Percentiles rank a stretch among this genome's conserved stretches.
phyloP scores from a whole-genome alignment of 2,113 vertebrate species.

The Sciurus niger region DNA sequence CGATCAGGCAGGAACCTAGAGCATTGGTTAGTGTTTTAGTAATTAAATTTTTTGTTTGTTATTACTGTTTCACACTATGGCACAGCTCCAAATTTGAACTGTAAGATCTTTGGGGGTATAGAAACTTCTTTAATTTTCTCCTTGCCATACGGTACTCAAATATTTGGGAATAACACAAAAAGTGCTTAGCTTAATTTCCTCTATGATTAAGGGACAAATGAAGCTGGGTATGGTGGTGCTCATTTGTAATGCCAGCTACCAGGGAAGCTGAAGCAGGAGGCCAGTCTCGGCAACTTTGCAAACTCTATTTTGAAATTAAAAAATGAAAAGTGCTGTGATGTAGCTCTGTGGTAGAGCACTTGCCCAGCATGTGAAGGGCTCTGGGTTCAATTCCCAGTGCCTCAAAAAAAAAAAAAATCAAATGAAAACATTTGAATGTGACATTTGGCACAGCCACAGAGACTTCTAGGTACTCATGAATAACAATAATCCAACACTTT shows the following conservation, averaged over 20 bases:
- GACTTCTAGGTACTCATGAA: neutral
- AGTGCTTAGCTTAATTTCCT: neutral
- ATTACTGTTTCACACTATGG: neutral
- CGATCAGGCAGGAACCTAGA: neutral
- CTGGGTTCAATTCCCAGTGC: neutral
- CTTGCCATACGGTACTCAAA: neutral
- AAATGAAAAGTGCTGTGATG: neutral
- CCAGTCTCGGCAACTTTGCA: neutral
- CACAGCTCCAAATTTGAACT: neutral
- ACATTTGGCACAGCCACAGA: neutral
- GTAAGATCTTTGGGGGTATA: neutral
- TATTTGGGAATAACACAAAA: constrained; percentile 30
- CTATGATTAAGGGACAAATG: constrained; percentile 20
- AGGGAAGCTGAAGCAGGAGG: neutral
- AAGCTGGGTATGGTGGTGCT: neutral
- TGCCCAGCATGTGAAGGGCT: neutral
- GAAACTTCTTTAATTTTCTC: constrained; percentile 21
- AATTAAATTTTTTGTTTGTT: neutral
- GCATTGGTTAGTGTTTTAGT: neutral
- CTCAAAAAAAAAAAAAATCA: neutral
- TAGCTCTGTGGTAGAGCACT: neutral
- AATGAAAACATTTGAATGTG: neutral
- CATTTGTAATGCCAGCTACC: neutral
- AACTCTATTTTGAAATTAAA: neutral
- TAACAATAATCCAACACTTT: neutral